Evolutionary conservation across 1,140 invertebrate species (phyloP).

Genomic region (Papilio polytes): DNA sequence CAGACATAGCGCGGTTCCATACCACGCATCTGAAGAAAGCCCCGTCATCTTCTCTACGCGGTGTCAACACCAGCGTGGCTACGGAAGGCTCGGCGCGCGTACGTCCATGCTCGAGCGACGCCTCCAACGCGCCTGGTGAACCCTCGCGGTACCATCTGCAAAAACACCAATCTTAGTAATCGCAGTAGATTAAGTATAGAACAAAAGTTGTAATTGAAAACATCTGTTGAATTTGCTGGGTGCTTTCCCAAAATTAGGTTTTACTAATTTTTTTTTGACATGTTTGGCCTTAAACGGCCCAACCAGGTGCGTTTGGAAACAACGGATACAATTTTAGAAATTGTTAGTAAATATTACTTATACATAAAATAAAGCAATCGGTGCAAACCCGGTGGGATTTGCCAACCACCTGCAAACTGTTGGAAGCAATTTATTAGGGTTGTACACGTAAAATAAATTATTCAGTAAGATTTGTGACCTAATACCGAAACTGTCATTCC

Average conservation of each 20-base stretch:
- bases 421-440: neutral
- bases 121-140: conserved; percentile 87
- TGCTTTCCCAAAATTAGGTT: too few species aligned
- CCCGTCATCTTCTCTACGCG: conserved; percentile 92
- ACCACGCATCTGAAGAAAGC: conserved; percentile 93
- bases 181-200: neutral
- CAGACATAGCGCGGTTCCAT: conserved; percentile 93
- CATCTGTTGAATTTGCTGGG: too few species aligned
- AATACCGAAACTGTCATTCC: neutral
- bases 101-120: conserved; percentile 86
- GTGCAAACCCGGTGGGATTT: neutral
- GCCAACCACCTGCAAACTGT: neutral
- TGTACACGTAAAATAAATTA: neutral
- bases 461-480: neutral
- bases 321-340: neutral
- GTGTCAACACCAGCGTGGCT: conserved; percentile 89
- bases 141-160: conserved; percentile 89
- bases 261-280: too few species aligned
- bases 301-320: too few species aligned
- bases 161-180: conserved; percentile 26
- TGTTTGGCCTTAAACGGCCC: too few species aligned
- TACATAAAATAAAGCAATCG: neutral
- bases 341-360: neutral
- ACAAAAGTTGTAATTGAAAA: neutral
- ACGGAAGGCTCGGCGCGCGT: conserved; percentile 89